Evolutionary conservation across 2,797 vertebrate genomes (phyloP), one percentile per base, ranked within the genome.

Genomic region (Notolepis coatsorum): DNA sequence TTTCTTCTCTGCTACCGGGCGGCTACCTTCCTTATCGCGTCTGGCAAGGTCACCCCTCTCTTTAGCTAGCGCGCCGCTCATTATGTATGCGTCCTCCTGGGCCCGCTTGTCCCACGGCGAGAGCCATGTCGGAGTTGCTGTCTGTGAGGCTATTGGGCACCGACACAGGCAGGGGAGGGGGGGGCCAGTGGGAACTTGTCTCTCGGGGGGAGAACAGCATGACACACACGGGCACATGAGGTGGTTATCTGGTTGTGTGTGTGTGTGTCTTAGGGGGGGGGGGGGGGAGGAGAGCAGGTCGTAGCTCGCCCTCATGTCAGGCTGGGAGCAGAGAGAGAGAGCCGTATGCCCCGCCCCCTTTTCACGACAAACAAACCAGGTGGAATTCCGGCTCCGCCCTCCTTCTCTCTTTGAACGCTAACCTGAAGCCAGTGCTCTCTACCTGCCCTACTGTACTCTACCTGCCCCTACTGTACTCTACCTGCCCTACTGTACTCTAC

Each of bases 161-260:
- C n/a, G n/a, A n/a, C n/a, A n/a, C n/a, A n/a, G n/a, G n/a, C 9
- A n/a, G 33, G 5, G 27, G 10, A 28, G 21, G 3, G 12, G 2
- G 28, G 42, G 49, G 23, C 58, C 13, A 46, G 72, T 70, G 55
- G 21, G 61, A 77, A 77, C 61, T 51, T 71, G 64, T 76, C 55
- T 39, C 43, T 74, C 48, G 13, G 58, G 13, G 58, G 49, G 57
- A 76, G 15, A 53, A 31, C 15, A 31, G 47, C 7, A 30, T 35
- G 15, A 67, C 58, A 50, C 4, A 23, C 18, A 24, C 23, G 37
- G 37, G 33, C 52, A n/a, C n/a, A 28, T 43, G 66, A 27, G 75
- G 70, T 77, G 62, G 23, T 72, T 77, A 75, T 75, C 35, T 58
- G 63, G 7, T 17, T 50, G 17, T 17, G 7, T 61, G 5, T 27